Evolutionary conservation across 2,888 invertebrate genomes (phyloP).

Genomic region (Ichneumoninae sp.): DNA sequence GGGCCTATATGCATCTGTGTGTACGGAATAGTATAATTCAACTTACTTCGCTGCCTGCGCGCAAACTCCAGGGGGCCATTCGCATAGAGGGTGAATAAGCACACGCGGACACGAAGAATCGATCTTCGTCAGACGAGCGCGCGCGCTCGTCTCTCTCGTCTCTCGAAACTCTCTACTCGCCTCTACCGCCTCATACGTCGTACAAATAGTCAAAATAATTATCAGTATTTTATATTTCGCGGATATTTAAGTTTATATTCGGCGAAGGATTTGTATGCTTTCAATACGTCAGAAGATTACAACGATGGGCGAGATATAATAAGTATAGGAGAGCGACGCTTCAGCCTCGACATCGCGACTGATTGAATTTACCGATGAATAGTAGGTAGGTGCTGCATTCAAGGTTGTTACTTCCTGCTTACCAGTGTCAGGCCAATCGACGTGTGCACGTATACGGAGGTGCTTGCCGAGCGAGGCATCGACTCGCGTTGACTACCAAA

Average conservation of each 20-base stretch:
- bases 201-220: neutral
- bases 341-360: slow-evolving; percentile 21
- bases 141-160: neutral
- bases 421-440: slow-evolving; percentile 16
- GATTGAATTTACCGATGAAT: slow-evolving; percentile 22
- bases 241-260: too few species aligned
- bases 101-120: slow-evolving; percentile 24
- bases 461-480: neutral
- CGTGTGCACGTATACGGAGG: slow-evolving; percentile 20
- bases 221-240: neutral
- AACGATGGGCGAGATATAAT: neutral
- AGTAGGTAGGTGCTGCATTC: neutral
- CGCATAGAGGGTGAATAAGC: slow-evolving; percentile 24
- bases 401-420: slow-evolving; percentile 35
- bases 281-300: neutral
- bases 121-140: slow-evolving; percentile 27
- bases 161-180: neutral
- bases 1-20: neutral
- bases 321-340: neutral
- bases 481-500: slow-evolving; percentile 7
- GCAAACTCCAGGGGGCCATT: slow-evolving; percentile 8
- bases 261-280: neutral
- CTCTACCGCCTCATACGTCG: neutral
- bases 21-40: neutral
- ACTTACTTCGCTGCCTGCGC: neutral